A percentile compares a stretch with the other conserved stretches of the same genome.
Conservation (phyloP, 2,888 invertebrate genomes). For the Amblyjoppa fuscipennis region DNA sequence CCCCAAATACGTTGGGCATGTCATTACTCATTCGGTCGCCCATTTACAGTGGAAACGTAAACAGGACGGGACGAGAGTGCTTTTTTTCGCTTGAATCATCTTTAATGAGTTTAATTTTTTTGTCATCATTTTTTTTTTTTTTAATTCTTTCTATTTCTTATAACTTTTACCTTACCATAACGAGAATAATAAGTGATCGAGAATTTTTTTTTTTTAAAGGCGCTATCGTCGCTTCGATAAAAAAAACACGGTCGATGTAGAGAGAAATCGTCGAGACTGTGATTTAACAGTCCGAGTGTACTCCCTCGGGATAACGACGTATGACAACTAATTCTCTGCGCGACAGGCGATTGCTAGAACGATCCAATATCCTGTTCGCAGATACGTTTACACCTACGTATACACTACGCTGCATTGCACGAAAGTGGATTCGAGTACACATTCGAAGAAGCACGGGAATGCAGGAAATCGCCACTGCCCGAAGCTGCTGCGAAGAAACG, state of each 20-base stretch:
- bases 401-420: conserved; percentile 41
- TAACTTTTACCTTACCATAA: neutral
- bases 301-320: conserved; percentile 45
- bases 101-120: neutral
- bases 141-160: neutral
- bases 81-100: neutral
- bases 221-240: neutral
- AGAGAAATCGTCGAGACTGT: conserved; percentile 1
- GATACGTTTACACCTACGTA: conserved; percentile 26
- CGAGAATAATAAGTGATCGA: too few relatives aligned
- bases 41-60: neutral
- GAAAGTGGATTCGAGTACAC: conserved; percentile 32
- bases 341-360: conserved; percentile 47
- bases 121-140: neutral
- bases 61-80: neutral
- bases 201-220: neutral
- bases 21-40: conserved; percentile 25
- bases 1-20: conserved; percentile 26
- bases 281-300: conserved; percentile 17
- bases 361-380: conserved; percentile 60
- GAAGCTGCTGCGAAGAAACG: conserved; percentile 46
- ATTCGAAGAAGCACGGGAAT: conserved; percentile 52
- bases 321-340: conserved; percentile 56
- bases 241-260: neutral
- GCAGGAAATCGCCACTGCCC: conserved; percentile 53